A percentile compares a stretch with the other conserved stretches of the same genome.
Conservation (phyloP, 1,140 invertebrate species). For the Panulirus ornatus region DNA sequence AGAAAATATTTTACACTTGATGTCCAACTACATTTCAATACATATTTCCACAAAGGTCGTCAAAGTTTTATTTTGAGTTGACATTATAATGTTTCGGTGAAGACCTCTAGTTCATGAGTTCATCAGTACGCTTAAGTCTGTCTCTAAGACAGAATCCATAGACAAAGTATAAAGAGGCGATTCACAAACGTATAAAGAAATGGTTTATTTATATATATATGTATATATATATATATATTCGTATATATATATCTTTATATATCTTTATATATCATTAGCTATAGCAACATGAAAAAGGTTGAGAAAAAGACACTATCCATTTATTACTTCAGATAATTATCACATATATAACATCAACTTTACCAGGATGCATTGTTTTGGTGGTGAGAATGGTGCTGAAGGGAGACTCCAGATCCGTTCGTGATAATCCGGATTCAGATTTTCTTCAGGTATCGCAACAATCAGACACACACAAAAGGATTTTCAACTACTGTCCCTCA, state of each 20-base stretch:
- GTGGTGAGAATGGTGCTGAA: neutral
- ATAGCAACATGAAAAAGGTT: neutral
- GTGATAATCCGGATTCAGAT: too few species aligned
- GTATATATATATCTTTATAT: neutral
- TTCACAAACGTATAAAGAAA: too few species aligned
- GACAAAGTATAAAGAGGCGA: neutral
- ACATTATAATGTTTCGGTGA: too few species aligned
- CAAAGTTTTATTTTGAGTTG: too few species aligned
- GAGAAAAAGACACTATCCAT: slow-evolving; percentile 11
- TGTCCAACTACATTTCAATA: too few species aligned
- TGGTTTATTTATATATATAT: neutral
- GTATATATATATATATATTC: neutral
- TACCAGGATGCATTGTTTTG: neutral
- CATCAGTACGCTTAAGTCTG: neutral
- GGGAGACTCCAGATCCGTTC: too few species aligned
- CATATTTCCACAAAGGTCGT: too few species aligned
- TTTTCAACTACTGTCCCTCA: too few species aligned
- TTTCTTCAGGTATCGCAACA: too few species aligned
- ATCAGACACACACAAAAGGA: too few species aligned
- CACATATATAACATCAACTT: slow-evolving; percentile 13
- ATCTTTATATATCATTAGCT: neutral
- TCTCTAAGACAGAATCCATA: neutral
- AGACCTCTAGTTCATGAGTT: too few species aligned
- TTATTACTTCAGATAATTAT: slow-evolving; percentile 19
- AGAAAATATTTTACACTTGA: too few species aligned